These are phyloP conservation scores for Saturnia japonica DNA, from an alignment of 2,888 invertebrate species.

Conservation along the genomic window DNA sequence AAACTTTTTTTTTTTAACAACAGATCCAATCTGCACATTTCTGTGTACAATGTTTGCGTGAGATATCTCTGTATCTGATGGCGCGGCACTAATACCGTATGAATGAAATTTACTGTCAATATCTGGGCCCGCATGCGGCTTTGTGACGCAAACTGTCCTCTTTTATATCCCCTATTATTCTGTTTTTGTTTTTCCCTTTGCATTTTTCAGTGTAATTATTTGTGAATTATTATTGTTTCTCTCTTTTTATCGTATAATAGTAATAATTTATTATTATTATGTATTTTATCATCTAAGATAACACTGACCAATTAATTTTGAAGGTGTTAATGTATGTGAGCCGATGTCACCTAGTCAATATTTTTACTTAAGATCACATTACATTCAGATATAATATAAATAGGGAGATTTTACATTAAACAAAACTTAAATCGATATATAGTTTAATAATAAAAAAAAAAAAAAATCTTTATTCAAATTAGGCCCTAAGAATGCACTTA, in stretches of 20 bases:
- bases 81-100: slow-evolving; percentile 80
- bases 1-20: neutral
- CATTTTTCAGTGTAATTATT: slow-evolving; percentile 68
- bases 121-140: slow-evolving; percentile 81
- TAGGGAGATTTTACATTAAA: too few relatives aligned
- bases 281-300: too few relatives aligned
- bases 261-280: neutral
- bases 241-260: neutral
- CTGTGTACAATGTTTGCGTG: slow-evolving; percentile 48
- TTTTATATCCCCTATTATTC: slow-evolving; percentile 74
- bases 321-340: too few relatives aligned
- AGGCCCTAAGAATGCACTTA: too few relatives aligned
- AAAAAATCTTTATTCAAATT: too few relatives aligned
- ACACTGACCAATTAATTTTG: too few relatives aligned
- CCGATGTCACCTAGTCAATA: too few relatives aligned
- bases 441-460: too few relatives aligned
- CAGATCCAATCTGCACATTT: slow-evolving; percentile 27
- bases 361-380: too few relatives aligned
- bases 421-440: too few relatives aligned
- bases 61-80: slow-evolving; percentile 77
- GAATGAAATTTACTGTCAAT: slow-evolving; percentile 83
- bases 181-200: slow-evolving; percentile 66
- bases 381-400: too few relatives aligned
- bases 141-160: slow-evolving; percentile 79
- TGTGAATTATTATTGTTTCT: slow-evolving; percentile 30